Conservation (phyloP, 1,140 invertebrate species). For the Gonioctena quinquepunctata region DNA sequence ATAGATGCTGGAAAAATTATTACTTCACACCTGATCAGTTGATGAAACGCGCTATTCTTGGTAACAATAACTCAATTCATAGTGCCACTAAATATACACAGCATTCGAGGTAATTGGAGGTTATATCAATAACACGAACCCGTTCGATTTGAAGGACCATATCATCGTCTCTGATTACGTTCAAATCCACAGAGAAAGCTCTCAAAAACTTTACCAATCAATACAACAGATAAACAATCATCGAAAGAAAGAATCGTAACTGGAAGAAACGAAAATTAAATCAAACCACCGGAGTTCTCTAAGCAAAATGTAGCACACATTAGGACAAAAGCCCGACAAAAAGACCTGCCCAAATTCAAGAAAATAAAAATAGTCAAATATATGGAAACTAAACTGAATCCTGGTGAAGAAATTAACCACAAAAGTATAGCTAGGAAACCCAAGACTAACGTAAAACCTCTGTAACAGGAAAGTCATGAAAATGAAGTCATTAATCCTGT, state of each 20-base stretch:
- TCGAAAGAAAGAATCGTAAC: not conserved
- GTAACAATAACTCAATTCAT: constrained; percentile 2
- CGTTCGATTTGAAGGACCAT: constrained; percentile 23
- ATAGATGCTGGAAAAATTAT: not conserved
- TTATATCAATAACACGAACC: constrained; percentile 20
- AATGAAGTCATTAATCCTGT: not conserved
- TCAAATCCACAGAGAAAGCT: constrained; percentile 15
- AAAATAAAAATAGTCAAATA: not conserved
- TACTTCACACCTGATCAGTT: not conserved
- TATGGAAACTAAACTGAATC: not conserved
- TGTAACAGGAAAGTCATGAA: not conserved
- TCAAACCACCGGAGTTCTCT: not conserved
- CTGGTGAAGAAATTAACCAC: not conserved
- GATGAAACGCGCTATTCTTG: constrained; percentile 9
- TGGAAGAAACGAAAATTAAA: not conserved
- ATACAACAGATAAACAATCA: constrained; percentile 1
- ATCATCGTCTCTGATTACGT: constrained; percentile 7
- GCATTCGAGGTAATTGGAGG: constrained; percentile 24
- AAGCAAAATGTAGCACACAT: too few relatives aligned
- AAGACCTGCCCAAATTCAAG: not conserved
- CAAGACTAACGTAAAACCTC: not conserved
- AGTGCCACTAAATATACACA: constrained; percentile 15
- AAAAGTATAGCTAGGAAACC: not conserved
- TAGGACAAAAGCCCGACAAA: not conserved
- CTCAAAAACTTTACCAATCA: constrained; percentile 17